These are phyloP conservation scores for Istiophorus platypterus DNA, from an alignment of 2,113 vertebrate genomes.

Conservation along the genomic window DNA sequence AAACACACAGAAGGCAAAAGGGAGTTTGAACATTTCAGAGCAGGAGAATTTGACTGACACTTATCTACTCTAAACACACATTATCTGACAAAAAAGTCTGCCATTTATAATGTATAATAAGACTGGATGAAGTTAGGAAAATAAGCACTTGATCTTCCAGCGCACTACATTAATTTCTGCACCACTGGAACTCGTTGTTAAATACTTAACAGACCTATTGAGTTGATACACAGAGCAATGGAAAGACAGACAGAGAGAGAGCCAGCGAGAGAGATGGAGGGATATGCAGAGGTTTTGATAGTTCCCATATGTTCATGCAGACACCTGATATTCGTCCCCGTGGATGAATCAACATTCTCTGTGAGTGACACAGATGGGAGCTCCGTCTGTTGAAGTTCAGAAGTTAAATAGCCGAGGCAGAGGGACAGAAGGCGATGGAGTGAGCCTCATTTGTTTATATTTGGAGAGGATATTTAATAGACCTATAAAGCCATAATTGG, in stretches of 20 bases:
- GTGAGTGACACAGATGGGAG: constrained; percentile 75
- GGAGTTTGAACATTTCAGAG: not conserved
- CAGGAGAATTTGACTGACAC: not conserved
- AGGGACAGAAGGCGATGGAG: constrained; percentile 61
- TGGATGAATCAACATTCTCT: constrained; percentile 82
- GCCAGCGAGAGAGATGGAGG: constrained; percentile 12
- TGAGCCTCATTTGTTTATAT: constrained; percentile 69
- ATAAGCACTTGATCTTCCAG: constrained; percentile 33
- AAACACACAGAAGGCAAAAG: not conserved
- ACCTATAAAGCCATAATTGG: constrained; percentile 65
- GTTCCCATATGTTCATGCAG: constrained; percentile 80
- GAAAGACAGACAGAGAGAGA: constrained; percentile 26
- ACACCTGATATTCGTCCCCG: constrained; percentile 82
- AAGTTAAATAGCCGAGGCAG: constrained; percentile 53
- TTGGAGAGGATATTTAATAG: constrained; percentile 71
- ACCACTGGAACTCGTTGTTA: constrained; percentile 20
- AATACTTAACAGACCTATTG: constrained; percentile 16
- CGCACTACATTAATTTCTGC: constrained; percentile 30
- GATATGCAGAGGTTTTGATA: constrained; percentile 63
- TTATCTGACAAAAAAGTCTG: constrained; percentile 24
- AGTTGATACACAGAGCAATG: constrained; percentile 22
- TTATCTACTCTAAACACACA: not conserved
- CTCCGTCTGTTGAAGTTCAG: constrained; percentile 64
- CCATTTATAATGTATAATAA: constrained; percentile 12
- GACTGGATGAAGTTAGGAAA: constrained; percentile 21